Evolutionary conservation across 2,888 invertebrate species (phyloP).

Genomic region (Cantharis nigra): DNA sequence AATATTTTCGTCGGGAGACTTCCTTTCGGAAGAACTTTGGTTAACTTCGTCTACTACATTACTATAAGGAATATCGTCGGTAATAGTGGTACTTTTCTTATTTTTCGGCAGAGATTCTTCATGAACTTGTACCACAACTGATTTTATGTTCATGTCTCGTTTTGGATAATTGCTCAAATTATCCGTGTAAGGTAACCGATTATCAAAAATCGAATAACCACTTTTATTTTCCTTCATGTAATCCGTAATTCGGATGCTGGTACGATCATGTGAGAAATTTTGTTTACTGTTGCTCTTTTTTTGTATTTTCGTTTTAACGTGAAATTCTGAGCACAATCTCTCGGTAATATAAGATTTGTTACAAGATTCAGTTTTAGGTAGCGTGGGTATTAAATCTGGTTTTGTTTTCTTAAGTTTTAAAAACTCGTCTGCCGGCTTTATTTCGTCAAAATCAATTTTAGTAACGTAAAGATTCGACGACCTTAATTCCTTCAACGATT

Average conservation of each 20-base stretch:
- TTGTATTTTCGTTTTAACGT: conserved; percentile 67
- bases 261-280: conserved; percentile 35
- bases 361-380: conserved; percentile 40
- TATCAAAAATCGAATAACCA: conserved; percentile 33
- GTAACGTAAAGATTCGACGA: conserved; percentile 34
- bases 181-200: conserved; percentile 16
- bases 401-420: conserved; percentile 43
- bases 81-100: conserved; percentile 49
- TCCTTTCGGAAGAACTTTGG: conserved; percentile 30
- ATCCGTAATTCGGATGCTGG: conserved; percentile 33
- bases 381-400: conserved; percentile 50
- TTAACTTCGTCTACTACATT: conserved; percentile 70
- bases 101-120: conserved; percentile 60
- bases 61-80: conserved; percentile 72
- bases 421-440: conserved; percentile 35
- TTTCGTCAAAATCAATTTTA: conserved; percentile 42
- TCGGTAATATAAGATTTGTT: conserved; percentile 68
- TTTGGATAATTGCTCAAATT: conserved; percentile 12
- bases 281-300: conserved; percentile 41
- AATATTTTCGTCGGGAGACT: conserved; percentile 64
- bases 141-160: conserved; percentile 35
- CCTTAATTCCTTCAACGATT: conserved; percentile 36
- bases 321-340: conserved; percentile 71
- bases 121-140: conserved; percentile 56
- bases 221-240: conserved; percentile 11